Evolutionary conservation across 2,797 vertebrate species (phyloP).

Genomic region (Scolopax rusticola): DNA sequence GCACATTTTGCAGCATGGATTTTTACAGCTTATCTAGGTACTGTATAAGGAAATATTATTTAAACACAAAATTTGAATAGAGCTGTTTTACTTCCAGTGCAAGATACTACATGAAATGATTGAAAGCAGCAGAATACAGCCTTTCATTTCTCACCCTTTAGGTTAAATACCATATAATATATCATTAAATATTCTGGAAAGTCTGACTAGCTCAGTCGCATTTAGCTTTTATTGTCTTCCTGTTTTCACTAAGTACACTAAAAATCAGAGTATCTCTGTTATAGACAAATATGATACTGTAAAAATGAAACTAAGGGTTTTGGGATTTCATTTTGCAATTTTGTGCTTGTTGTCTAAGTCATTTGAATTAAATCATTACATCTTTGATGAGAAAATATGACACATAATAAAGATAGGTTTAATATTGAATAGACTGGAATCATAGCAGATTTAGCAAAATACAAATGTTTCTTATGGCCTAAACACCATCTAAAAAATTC

Average conservation of each 20-base stretch:
- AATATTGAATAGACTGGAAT: background rate
- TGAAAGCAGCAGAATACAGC: background rate
- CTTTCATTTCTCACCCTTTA: background rate
- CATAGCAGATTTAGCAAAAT: background rate
- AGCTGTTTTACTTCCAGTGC: background rate
- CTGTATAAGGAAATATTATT: background rate
- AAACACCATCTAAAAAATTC: background rate
- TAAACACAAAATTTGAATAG: background rate
- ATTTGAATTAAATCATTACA: background rate
- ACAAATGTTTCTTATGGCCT: background rate
- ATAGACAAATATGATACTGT: background rate
- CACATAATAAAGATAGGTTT: background rate
- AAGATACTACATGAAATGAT: background rate
- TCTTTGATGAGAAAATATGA: background rate
- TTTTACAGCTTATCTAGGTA: background rate
- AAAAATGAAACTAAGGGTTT: background rate
- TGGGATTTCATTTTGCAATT: background rate
- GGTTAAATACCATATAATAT: background rate
- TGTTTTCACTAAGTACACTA: background rate
- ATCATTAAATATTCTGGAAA: background rate
- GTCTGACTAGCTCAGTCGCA: background rate
- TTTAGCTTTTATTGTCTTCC: background rate
- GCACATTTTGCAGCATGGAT: background rate
- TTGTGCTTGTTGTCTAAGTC: background rate
- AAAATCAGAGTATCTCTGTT: background rate